Percentiles rank a stretch among this genome's conserved stretches.
Conservation (phyloP, 1,140 invertebrate genomes). For the Phortica variegata region DNA sequence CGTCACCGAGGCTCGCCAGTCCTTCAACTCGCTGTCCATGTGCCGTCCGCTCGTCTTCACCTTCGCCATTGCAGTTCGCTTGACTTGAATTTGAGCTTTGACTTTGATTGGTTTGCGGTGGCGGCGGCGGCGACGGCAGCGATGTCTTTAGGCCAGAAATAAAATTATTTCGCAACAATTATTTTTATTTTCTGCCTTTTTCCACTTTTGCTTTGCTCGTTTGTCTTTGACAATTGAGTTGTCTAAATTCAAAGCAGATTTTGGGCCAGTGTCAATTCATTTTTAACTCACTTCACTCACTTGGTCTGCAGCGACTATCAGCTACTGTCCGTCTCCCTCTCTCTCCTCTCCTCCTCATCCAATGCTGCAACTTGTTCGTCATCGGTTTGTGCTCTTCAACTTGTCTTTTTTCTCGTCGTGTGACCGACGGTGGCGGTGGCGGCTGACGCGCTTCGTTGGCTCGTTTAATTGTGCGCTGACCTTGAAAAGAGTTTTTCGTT, state of each 20-base stretch:
- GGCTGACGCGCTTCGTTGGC: too few species aligned
- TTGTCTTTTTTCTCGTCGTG: slow-evolving; percentile 3
- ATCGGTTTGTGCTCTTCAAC: slow-evolving; percentile 34
- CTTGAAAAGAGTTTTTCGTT: slow-evolving; percentile 24
- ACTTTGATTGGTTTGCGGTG: neutral
- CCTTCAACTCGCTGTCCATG: too few species aligned
- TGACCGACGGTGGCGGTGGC: slow-evolving; percentile 8
- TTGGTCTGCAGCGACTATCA: too few species aligned
- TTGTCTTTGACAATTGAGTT: too few species aligned
- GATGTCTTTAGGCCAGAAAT: neutral
- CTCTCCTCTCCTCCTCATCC: too few species aligned
- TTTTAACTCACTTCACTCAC: too few species aligned
- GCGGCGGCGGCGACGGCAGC: neutral
- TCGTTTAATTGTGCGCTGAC: slow-evolving; percentile 26
- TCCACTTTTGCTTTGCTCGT: slow-evolving; percentile 19
- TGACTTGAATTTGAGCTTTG: slow-evolving; percentile 15
- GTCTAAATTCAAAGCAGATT: too few species aligned
- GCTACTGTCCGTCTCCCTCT: too few species aligned
- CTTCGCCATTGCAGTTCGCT: slow-evolving; percentile 1
- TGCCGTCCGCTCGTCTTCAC: too few species aligned
- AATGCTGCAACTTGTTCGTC: slow-evolving; percentile 1
- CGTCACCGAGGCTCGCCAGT: too few species aligned
- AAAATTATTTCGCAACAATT: slow-evolving; percentile 41
- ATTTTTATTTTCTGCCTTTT: slow-evolving; percentile 25
- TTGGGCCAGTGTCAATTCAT: slow-evolving; percentile 40